Base-by-base conservation (phyloP, 2,797 vertebrate species). In the Dendrocincla tyrannina region DNA sequence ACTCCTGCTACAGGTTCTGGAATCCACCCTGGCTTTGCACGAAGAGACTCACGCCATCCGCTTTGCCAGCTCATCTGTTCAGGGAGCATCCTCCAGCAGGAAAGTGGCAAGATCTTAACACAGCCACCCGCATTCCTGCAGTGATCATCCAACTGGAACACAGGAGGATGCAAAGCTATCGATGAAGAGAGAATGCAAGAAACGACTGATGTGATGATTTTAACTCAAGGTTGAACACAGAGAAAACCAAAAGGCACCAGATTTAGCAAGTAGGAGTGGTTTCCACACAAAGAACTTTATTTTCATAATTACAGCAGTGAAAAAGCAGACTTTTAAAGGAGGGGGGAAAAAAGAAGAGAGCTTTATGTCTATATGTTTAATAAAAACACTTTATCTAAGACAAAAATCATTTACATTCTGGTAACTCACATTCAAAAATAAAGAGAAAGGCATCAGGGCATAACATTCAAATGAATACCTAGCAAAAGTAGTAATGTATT, bases 221-320 rank as follows among this genome's bases (percentile, higher is more conserved):
- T n/a, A 60, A 62, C 0, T 9, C 60, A 53, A 53, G 39, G 42
- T 0, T 22, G 33, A 69, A 74, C 3, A 49, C 68, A 86, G 30
- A 74, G 76, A 92, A 85, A 82, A 91, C 32, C n/a, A 73, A 86
- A 3, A 78, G 62, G 55, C 77, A 76, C 15, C 85, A 82, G 37
- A 77, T 70, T 91, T 70, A 88, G 47, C 70, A 94, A 82, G 67
- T 0, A 82, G 80, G 59, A 88, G 68, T 32, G 37, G 49, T 76
- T 93, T 92, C 73, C 88, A 93, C 88, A 41, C 69, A 69, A 74
- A 83, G 22, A 93, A 78, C 69, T 97, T 97, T 97, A 97, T 94
- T 97, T 89, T 84, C 69, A 72, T 86, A 69, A 86, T 78, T 66
- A 90, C 28, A 96, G 90, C 83, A 79, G 39, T 86, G 80, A 72